Evolutionary conservation across 2,113 vertebrate genomes (phyloP), one percentile per base, ranked within the genome.

Genomic region (Hippocampus comes): DNA sequence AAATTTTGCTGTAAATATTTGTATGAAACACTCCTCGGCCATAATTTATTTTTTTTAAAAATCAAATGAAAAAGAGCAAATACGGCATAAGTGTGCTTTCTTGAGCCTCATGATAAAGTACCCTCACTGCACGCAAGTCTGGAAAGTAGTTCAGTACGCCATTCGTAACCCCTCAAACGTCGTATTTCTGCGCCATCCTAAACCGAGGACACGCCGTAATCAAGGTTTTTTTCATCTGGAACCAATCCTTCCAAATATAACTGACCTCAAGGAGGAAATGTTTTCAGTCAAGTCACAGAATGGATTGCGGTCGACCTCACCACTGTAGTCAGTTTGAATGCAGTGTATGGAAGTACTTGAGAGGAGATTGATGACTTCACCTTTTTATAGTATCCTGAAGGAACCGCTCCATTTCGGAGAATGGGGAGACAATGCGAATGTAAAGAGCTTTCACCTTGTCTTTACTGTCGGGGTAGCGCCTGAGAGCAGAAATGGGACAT

Each of bases 391-490:
- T 96, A 9, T 96, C 94, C 83, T 95, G 93, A n/a, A 99, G 94
- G 84, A 99, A 99, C 78, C 94, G 92, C 80, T 99, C 97, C 94
- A 98, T 94, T 82, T 99, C 97, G 0, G 95, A 93, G 82, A 99
- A 99, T 0, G 96, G 93, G 1, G 95, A 95, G 34, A 94, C 78
- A 0, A 83, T 89, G 3, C 94, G 95, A 71, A 99, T 94, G 70
- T 99, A 96, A 23, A 99, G 93, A 67, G 94, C 93, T 90, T 93
- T 94, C 73, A 98, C 87, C 71, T 86, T 93, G 63, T 95, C 91
- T 81, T 89, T 91, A 48, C 79, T 74, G 0, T 78, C 92, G 0
- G 94, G 95, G 79, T 75, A 87, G 0, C 78, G 89, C 85, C 97
- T 99, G 85, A 78, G 60, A 82, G 61, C 34, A 64, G 68, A 69